These are phyloP conservation scores for Spicauda simplicius DNA, from an alignment of 2,888 invertebrate species.

Conservation along the genomic window DNA sequence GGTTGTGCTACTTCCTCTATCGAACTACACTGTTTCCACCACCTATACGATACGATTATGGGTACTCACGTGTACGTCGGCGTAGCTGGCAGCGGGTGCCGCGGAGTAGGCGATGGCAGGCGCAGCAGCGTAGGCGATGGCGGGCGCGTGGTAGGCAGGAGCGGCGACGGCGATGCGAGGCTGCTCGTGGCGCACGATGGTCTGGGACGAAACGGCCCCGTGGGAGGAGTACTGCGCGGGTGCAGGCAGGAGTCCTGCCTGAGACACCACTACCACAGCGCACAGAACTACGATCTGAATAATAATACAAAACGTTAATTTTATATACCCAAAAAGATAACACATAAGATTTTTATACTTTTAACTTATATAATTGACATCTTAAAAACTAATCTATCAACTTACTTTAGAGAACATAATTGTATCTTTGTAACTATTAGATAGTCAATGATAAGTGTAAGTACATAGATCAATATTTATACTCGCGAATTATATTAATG, in stretches of 20 bases:
- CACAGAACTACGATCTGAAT: constrained; percentile 47
- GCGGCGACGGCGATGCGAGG: constrained; percentile 47
- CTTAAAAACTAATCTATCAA: constrained; percentile 1
- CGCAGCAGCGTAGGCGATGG: constrained; percentile 4
- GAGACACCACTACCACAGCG: constrained; percentile 52
- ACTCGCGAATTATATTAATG: constrained; percentile 13
- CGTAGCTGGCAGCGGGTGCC: constrained; percentile 44
- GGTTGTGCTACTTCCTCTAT: no score
- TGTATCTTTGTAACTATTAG: constrained; percentile 16
- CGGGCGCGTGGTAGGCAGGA: constrained; percentile 14
- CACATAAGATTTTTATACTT: no score
- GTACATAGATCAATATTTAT: constrained; percentile 18
- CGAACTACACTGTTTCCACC: no score
- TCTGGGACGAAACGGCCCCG: constrained; percentile 65
- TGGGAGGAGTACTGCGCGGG: constrained; percentile 69
- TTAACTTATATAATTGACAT: no score
- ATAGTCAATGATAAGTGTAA: constrained; percentile 15
- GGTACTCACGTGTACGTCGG: constrained; percentile 50
- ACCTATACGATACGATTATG: no score
- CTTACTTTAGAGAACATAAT: constrained; percentile 47
- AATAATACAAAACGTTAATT: neutral
- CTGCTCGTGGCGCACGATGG: constrained; percentile 69
- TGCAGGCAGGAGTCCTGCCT: constrained; percentile 55
- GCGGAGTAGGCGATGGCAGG: neutral
- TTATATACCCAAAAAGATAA: neutral